phyloP scores from a whole-genome alignment of 2,113 vertebrate species.

The Ameiurus melas region DNA sequence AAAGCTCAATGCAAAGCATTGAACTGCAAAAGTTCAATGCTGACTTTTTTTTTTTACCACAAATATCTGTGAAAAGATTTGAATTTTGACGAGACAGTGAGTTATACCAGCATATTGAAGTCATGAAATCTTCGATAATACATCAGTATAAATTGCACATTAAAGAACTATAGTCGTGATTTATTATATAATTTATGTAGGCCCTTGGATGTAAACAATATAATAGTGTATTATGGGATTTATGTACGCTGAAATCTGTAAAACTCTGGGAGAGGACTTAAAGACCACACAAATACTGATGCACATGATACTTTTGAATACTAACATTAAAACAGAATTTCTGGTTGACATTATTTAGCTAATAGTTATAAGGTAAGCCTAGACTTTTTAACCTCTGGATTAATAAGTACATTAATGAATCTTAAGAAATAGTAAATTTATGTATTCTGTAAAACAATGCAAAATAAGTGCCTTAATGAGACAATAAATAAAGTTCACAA shows the following conservation, averaged over 20 bases:
- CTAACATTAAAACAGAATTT: not conserved
- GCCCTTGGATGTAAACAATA: not conserved
- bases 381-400: not conserved
- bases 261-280: not conserved
- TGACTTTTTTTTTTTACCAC: not conserved
- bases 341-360: not conserved
- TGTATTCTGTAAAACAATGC: not conserved
- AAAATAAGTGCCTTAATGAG: not conserved
- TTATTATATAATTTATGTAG: slow-evolving; percentile 2
- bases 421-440: not conserved
- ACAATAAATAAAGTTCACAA: not conserved
- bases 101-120: not conserved
- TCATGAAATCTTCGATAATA: not conserved
- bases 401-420: not conserved
- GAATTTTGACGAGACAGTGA: not conserved
- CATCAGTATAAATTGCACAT: not conserved
- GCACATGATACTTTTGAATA: not conserved
- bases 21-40: not conserved
- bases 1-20: too few species aligned
- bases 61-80: not conserved
- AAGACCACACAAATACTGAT: not conserved
- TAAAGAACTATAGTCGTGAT: not conserved
- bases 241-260: not conserved
- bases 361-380: not conserved
- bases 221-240: not conserved